Conservation (phyloP, 2,888 invertebrate genomes). For the Dryobota labecula region DNA sequence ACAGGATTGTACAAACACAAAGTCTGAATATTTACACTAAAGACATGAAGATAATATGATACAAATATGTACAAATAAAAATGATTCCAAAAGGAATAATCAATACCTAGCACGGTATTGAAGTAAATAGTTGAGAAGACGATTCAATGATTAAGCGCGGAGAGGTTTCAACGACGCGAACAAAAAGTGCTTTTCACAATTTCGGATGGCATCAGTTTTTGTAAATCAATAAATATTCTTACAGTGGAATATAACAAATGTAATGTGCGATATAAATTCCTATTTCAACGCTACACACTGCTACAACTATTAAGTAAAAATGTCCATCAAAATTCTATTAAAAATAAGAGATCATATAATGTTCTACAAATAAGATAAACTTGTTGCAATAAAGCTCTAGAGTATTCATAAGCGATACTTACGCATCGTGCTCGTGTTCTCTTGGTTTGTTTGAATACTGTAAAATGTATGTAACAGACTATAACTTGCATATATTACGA, state of each 20-base stretch:
- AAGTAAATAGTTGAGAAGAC: constrained; percentile 54
- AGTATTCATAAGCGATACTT: constrained; percentile 80
- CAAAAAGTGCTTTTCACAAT: constrained; percentile 68
- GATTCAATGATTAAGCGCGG: constrained; percentile 56
- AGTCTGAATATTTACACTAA: constrained; percentile 71
- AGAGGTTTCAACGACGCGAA: constrained; percentile 78
- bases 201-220: constrained; percentile 81
- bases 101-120: constrained; percentile 62
- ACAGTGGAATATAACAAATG: constrained; percentile 76
- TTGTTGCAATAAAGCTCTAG: constrained; percentile 87
- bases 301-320: constrained; percentile 90
- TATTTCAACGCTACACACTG: constrained; percentile 82
- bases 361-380: constrained; percentile 88
- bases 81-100: constrained; percentile 70
- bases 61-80: constrained; percentile 85
- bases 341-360: constrained; percentile 89
- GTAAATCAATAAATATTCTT: constrained; percentile 71
- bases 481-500: constrained; percentile 12
- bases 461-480: constrained; percentile 52
- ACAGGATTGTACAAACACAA: constrained; percentile 61
- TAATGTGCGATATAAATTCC: constrained; percentile 81
- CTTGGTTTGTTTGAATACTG: constrained; percentile 79
- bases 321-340: constrained; percentile 89
- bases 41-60: constrained; percentile 73
- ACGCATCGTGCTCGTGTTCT: constrained; percentile 73